Percentiles rank a stretch among this genome's conserved stretches.
Evolutionary conservation across 2,797 vertebrate genomes (phyloP).

Genomic region (Argya squamiceps): DNA sequence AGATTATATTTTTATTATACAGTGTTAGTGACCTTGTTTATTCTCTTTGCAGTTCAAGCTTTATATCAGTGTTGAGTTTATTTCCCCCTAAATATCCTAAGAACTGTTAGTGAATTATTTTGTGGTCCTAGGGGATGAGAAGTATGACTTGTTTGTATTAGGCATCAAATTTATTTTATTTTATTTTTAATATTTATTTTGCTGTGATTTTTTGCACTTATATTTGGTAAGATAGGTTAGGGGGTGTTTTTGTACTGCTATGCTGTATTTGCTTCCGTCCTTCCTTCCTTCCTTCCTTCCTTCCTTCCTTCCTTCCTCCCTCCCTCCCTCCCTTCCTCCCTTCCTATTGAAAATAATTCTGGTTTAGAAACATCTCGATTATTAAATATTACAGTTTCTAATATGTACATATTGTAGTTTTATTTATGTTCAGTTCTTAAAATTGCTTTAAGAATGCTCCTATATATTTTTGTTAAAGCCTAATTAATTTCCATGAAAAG

Average conservation of each 20-base stretch:
- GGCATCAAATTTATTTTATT: neutral
- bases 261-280: neutral
- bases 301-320: no score
- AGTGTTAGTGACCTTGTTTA: neutral
- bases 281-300: neutral
- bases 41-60: neutral
- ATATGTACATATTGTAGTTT: conserved; percentile 50
- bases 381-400: conserved; percentile 52
- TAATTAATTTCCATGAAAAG: conserved; percentile 43
- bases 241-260: neutral
- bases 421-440: conserved; percentile 51
- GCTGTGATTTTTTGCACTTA: neutral
- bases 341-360: conserved; percentile 32
- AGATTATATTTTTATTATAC: neutral
- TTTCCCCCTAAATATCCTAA: neutral
- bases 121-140: neutral
- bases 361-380: conserved; percentile 25
- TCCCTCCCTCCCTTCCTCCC: neutral
- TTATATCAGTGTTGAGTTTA: neutral
- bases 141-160: neutral
- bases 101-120: neutral
- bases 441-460: conserved; percentile 43
- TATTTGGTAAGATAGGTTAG: neutral
- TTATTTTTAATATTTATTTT: neutral
- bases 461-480: conserved; percentile 54